phyloP scores from a whole-genome alignment of 2,888 invertebrate genomes.

The Bhutanitis thaidina region DNA sequence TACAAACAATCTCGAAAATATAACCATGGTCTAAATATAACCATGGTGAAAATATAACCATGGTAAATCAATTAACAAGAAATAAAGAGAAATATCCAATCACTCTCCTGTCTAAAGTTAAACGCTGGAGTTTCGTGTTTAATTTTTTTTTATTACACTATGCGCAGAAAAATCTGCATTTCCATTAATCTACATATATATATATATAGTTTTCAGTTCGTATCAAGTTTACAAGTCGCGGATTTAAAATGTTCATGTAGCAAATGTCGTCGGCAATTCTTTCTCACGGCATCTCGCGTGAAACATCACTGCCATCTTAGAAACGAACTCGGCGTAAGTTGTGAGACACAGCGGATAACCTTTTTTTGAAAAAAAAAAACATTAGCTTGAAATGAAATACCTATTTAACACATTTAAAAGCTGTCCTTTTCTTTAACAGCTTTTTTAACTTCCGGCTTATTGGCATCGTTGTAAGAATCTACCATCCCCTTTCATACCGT shows the following conservation, averaged over 20 bases:
- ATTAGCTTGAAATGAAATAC: too few species aligned
- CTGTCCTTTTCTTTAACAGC: too few species aligned
- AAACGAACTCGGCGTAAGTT: conserved; percentile 31
- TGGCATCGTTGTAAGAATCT: too few species aligned
- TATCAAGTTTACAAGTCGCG: conserved; percentile 46
- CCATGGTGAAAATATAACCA: too few species aligned
- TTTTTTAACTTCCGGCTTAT: too few species aligned
- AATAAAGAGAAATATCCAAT: too few species aligned
- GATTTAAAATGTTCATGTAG: conserved; percentile 54
- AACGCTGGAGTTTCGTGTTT: conserved; percentile 1
- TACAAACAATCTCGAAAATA: too few species aligned
- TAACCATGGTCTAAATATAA: too few species aligned
- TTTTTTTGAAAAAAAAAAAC: too few species aligned
- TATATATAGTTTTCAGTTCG: conserved; percentile 20
- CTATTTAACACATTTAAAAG: too few species aligned
- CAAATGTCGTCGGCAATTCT: conserved; percentile 66
- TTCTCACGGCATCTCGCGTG: conserved; percentile 61
- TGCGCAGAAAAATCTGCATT: conserved; percentile 17
- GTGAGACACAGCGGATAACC: conserved; percentile 18
- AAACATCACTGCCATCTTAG: conserved; percentile 58
- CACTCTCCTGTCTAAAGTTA: neutral
- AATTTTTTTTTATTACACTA: conserved; percentile 12
- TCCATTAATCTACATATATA: conserved; percentile 27
- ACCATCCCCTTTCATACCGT: too few species aligned
- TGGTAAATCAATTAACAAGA: too few species aligned